Evolutionary conservation across 2,113 vertebrate species (phyloP).

Genomic region (Antennarius striatus): DNA sequence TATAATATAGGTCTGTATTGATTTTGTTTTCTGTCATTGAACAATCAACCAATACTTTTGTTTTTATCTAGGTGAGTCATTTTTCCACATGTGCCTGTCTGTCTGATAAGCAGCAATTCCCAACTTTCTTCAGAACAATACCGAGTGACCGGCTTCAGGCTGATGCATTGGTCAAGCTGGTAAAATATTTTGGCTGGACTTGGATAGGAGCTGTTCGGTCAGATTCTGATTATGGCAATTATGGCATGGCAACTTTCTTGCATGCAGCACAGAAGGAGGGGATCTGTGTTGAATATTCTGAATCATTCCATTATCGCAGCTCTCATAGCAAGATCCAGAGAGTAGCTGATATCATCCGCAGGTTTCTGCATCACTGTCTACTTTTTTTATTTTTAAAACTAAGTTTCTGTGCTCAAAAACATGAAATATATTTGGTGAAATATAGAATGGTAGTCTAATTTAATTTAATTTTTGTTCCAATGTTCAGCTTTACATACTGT

Average conservation of each 20-base stretch:
- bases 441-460: too few species aligned
- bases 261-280: conserved; percentile 57
- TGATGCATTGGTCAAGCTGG: conserved; percentile 64
- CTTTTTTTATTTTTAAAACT: too few species aligned
- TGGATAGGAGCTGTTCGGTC: conserved; percentile 79
- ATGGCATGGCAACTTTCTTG: conserved; percentile 74
- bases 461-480: too few species aligned
- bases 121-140: conserved; percentile 77
- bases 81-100: conserved; percentile 76
- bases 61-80: conserved; percentile 69
- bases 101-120: conserved; percentile 74
- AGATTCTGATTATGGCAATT: conserved; percentile 78
- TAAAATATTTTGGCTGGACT: conserved; percentile 78
- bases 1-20: background rate
- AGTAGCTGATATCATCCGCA: conserved; percentile 71
- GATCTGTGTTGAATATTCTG: conserved; percentile 77
- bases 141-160: conserved; percentile 80
- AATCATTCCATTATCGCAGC: conserved; percentile 62
- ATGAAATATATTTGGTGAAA: too few species aligned
- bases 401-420: too few species aligned
- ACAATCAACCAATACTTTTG: background rate
- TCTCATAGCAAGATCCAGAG: conserved; percentile 52
- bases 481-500: too few species aligned
- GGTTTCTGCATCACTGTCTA: conserved; percentile 10
- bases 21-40: too few species aligned